Percentiles rank a stretch among this genome's conserved stretches.
Evolutionary conservation across 1,140 invertebrate species (phyloP).

Genomic region (Musca vetustissima): DNA sequence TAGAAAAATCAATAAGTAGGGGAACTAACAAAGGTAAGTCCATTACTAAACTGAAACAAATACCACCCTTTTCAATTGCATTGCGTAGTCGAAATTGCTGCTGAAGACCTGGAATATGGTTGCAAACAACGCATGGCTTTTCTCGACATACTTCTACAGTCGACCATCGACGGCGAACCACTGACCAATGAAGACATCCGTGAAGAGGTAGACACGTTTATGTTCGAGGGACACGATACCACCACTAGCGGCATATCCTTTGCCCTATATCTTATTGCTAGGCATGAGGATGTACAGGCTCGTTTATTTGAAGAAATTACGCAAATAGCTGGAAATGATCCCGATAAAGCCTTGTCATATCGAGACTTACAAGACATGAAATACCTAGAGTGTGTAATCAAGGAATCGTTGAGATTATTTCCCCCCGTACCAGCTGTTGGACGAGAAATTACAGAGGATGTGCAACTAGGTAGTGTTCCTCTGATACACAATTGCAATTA

Average conservation of each 20-base stretch:
- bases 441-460: conserved; percentile 60
- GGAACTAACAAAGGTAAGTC: conserved; percentile 19
- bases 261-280: conserved; percentile 60
- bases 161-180: conserved; percentile 59
- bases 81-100: background rate
- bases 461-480: conserved; percentile 47
- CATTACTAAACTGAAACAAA: background rate
- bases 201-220: conserved; percentile 77
- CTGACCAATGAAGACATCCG: conserved; percentile 70
- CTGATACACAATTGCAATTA: background rate
- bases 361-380: conserved; percentile 40
- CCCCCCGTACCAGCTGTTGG: conserved; percentile 71
- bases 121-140: conserved; percentile 69
- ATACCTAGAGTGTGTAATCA: conserved; percentile 64
- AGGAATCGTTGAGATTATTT: conserved; percentile 64
- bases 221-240: conserved; percentile 81
- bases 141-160: conserved; percentile 73
- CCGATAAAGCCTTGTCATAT: conserved; percentile 32
- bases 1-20: conserved; percentile 36
- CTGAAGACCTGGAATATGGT: conserved; percentile 41
- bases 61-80: background rate
- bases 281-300: conserved; percentile 62
- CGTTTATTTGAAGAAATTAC: conserved; percentile 64
- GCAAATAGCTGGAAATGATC: conserved; percentile 58
- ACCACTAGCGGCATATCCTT: conserved; percentile 64